These are phyloP conservation scores for Notolepis coatsorum DNA, from an alignment of 2,797 vertebrate genomes.

Conservation along the genomic window DNA sequence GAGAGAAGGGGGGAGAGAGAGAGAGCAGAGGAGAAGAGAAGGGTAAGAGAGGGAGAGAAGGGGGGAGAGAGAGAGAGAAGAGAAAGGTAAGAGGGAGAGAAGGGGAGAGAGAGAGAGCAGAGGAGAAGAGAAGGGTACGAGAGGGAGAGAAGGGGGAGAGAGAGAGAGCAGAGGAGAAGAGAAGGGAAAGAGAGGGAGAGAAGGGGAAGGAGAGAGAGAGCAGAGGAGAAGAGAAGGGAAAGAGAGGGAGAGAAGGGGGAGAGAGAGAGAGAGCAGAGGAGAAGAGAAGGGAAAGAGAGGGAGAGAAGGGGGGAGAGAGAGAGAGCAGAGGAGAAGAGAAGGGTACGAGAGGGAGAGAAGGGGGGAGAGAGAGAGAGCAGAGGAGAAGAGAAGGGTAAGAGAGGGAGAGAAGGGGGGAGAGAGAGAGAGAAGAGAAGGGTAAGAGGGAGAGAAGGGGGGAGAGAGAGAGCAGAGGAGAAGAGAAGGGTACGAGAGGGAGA, in stretches of 20 bases:
- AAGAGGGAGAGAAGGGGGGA: slow-evolving; percentile 6
- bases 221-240: neutral
- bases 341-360: slow-evolving; percentile 36
- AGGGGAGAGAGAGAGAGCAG: neutral
- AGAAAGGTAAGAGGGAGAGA: too few relatives aligned
- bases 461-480: too few relatives aligned
- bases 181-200: slow-evolving; percentile 11
- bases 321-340: slow-evolving; percentile 61
- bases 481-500: too few relatives aligned
- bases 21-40: too few relatives aligned
- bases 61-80: neutral
- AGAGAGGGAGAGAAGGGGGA: neutral
- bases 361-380: slow-evolving; percentile 16
- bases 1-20: neutral
- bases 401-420: slow-evolving; percentile 27
- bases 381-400: too few relatives aligned
- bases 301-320: too few relatives aligned
- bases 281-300: slow-evolving; percentile 18
- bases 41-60: slow-evolving; percentile 4
- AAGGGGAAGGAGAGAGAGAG: slow-evolving; percentile 3
- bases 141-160: slow-evolving; percentile 1
- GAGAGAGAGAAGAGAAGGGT: slow-evolving; percentile 24
- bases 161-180: too few relatives aligned
- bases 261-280: slow-evolving; percentile 12
- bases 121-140: neutral